Evolutionary conservation across 1,140 invertebrate genomes (phyloP).

Genomic region (Bombus confusus): DNA sequence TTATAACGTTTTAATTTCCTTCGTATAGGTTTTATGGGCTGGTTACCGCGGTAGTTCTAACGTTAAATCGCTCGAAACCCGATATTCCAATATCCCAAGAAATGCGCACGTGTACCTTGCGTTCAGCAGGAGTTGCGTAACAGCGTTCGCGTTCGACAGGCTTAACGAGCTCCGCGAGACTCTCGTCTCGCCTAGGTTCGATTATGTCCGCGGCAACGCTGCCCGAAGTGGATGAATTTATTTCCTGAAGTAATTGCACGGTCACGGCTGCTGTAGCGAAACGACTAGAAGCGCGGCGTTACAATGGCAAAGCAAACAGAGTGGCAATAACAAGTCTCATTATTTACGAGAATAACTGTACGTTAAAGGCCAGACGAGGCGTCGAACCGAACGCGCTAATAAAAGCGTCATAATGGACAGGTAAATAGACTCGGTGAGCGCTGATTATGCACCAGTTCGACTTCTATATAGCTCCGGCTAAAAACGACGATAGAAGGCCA

Average conservation of each 20-base stretch:
- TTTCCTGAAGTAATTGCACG: conserved; percentile 15
- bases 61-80: not conserved
- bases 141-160: not conserved
- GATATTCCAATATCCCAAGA: not conserved
- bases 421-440: not conserved
- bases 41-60: too few species aligned
- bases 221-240: not conserved
- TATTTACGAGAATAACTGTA: not conserved
- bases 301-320: conserved; percentile 4
- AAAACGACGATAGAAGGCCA: not conserved
- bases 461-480: too few species aligned
- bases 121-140: too few species aligned
- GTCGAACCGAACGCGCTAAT: not conserved
- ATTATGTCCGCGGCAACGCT: not conserved
- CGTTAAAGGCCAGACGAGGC: not conserved
- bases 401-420: conserved; percentile 6
- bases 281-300: not conserved
- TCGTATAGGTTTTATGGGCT: too few species aligned
- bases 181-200: not conserved
- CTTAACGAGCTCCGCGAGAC: not conserved
- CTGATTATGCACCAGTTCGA: not conserved
- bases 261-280: not conserved
- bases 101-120: not conserved
- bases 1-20: too few species aligned
- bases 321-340: not conserved